Base-by-base conservation (phyloP, 1,140 invertebrate species). In the Ephestia elutella region DNA sequence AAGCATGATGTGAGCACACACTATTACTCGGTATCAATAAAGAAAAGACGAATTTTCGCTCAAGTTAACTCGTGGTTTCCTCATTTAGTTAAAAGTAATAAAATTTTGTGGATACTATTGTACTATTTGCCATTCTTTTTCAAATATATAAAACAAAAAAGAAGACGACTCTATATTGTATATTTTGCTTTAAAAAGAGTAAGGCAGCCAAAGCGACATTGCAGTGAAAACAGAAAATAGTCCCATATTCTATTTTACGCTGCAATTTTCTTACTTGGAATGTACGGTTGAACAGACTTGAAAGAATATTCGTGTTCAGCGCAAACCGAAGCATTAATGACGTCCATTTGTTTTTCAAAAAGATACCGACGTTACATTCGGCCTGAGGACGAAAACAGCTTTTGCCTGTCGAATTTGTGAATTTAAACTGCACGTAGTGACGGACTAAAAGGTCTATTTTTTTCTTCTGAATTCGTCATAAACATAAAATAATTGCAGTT, bases 271-370 rank as follows among this genome's bases (percentile, higher is more conserved):
- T n/a, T 67, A 68, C 62, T 70, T 68, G 59, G 62, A 63, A 62
- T 65, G 55, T 56, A 71, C 77, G 73, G 66, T 59, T 75, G 77
- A 78, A 73, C 75, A 71, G 72, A 78, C 73, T 74, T 72, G 75
- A 75, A 80, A 81, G 70, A 78, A 72, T 74, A 78, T 77, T 80
- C 62, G 74, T 73, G 68, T 73, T 70, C 71, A 78, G 56, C 65
- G 60, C n/a, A n/a, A n/a, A 71, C 66, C 67, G 73, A 68, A n/a
- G n/a, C 63, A 65, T 67, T 73, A 80, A 80, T 70, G 70, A 80
- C 35, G 49, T 51, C 62, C 71, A 69, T 78, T 75, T 75, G 79
- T 73, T 78, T 60, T 73, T 65, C 21, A 35, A 13, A 48, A 35
- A 59, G 44, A 44, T 17, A 17, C 38, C 5, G 15, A 44, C 38